Percentiles rank a stretch among this genome's conserved stretches.
These are phyloP conservation scores for Glomeris maerens DNA, from an alignment of 1,140 invertebrate genomes.

Conservation along the genomic window DNA sequence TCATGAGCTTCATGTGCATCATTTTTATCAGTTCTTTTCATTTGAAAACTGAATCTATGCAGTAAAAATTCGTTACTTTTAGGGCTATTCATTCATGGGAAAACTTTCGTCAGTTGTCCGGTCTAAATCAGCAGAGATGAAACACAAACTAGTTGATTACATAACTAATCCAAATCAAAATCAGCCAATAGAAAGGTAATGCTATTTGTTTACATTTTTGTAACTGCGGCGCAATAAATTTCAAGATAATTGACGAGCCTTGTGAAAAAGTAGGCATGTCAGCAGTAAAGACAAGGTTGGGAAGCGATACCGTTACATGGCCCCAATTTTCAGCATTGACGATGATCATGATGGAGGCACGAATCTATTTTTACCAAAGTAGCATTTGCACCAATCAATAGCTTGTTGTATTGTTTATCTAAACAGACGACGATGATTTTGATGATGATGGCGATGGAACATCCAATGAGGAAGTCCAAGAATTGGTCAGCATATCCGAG, in stretches of 20 bases:
- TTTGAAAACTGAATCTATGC: too few species aligned
- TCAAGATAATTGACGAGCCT: neutral
- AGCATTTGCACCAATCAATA: neutral
- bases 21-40: too few species aligned
- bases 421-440: conserved; percentile 1
- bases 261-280: conserved; percentile 57
- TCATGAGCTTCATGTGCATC: too few species aligned
- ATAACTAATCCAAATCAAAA: conserved; percentile 61
- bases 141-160: conserved; percentile 83
- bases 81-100: conserved; percentile 24
- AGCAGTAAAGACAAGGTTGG: conserved; percentile 60
- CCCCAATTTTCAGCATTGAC: conserved; percentile 87
- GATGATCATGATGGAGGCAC: conserved; percentile 61
- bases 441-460: conserved; percentile 20
- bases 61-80: too few species aligned
- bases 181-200: conserved; percentile 6
- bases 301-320: conserved; percentile 76
- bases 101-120: conserved; percentile 50
- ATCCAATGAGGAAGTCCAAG: conserved; percentile 44
- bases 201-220: neutral
- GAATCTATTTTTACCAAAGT: conserved; percentile 3
- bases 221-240: neutral
- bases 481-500: conserved; percentile 51
- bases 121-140: conserved; percentile 79
- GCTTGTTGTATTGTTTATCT: neutral